Base-by-base conservation (phyloP, 2,797 vertebrate genomes). In the Picus viridis region DNA sequence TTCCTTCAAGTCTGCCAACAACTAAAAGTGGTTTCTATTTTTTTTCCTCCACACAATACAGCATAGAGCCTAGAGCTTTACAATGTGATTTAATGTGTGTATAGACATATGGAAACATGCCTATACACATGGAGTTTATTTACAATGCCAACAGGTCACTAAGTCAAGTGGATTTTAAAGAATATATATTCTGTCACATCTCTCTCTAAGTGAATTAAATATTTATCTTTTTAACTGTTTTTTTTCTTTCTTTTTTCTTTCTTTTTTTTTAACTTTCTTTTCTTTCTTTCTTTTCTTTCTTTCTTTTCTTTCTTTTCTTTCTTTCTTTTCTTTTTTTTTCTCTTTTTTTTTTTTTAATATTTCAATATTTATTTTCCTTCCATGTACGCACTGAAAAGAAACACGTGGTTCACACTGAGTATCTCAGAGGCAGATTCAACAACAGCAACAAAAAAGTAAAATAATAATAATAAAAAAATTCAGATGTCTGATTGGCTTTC, bases 401-500 rank as follows among this genome's bases (percentile, higher is more conserved):
- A 97, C 93, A 92, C 95, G 93, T 94, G 89, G 87, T 97, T 97
- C 94, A 96, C 89, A 91, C 61, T 96, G 84, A 96, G 86, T 79
- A 93, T 97, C 90, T 97, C 95, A 96, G 96, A 97, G 93, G 93
- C 92, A 96, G 96, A 91, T 93, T 96, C 86, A 92, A 95, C 13
- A 16, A 16, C 41, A 43, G 15, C 20, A 47, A 47, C 20, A 49
- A 49, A 49, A 49, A 49, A 23, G 22, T 22, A 49, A 49, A 49
- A 49, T 22, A 49, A 49, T 47, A 45, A 45, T 45, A 45, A 45
- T 45, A 47, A 47, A 22, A 47, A 47, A 47, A 97, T 97, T 93
- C 94, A 95, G 78, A 96, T 97, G 96, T 97, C 96, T 98, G 98
- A 98, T 97, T 98, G 98, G 98, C 98, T 98, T 99, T 99, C 98